Conservation (phyloP, 1,140 invertebrate species). For the Drosophila arawakana region DNA sequence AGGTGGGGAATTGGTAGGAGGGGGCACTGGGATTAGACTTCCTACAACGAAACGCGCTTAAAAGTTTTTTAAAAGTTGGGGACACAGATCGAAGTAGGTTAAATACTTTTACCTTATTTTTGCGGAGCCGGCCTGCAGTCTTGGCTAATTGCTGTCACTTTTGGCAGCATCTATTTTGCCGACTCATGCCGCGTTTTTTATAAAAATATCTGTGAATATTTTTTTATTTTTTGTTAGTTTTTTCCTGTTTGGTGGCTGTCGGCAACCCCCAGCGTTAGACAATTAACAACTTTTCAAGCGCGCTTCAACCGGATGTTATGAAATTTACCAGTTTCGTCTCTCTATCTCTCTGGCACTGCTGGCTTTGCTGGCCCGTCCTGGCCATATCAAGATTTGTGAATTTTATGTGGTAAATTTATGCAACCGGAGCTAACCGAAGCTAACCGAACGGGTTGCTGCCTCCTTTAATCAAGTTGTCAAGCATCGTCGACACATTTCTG, state of each 20-base stretch:
- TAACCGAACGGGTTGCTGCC: slow-evolving; percentile 26
- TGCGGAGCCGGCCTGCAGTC: slow-evolving; percentile 10
- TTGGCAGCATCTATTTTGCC: slow-evolving; percentile 47
- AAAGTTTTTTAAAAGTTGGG: slow-evolving; percentile 14
- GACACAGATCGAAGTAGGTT: slow-evolving; percentile 65
- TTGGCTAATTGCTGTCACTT: slow-evolving; percentile 76
- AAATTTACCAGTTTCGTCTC: slow-evolving; percentile 71
- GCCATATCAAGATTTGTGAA: slow-evolving; percentile 77
- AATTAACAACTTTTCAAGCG: slow-evolving; percentile 83
- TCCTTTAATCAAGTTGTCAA: slow-evolving; percentile 75
- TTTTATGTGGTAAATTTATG: slow-evolving; percentile 73
- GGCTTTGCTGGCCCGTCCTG: slow-evolving; percentile 30
- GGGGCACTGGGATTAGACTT: slow-evolving; percentile 34
- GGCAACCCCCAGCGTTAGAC: slow-evolving; percentile 50
- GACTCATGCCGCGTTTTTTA: not conserved
- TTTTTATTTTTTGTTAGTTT: slow-evolving; percentile 22
- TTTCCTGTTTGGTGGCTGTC: slow-evolving; percentile 44
- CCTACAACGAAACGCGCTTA: slow-evolving; percentile 70
- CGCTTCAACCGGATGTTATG: slow-evolving; percentile 79
- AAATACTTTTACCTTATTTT: slow-evolving; percentile 81
- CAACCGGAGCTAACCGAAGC: slow-evolving; percentile 52
- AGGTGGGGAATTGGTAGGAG: slow-evolving; percentile 48
- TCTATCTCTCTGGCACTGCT: not conserved
- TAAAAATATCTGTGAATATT: slow-evolving; percentile 10
- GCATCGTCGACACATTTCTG: slow-evolving; percentile 60